Evolutionary conservation across 1,140 invertebrate genomes (phyloP), one percentile per base, ranked within the genome.

Genomic region (Bombus terrestris): DNA sequence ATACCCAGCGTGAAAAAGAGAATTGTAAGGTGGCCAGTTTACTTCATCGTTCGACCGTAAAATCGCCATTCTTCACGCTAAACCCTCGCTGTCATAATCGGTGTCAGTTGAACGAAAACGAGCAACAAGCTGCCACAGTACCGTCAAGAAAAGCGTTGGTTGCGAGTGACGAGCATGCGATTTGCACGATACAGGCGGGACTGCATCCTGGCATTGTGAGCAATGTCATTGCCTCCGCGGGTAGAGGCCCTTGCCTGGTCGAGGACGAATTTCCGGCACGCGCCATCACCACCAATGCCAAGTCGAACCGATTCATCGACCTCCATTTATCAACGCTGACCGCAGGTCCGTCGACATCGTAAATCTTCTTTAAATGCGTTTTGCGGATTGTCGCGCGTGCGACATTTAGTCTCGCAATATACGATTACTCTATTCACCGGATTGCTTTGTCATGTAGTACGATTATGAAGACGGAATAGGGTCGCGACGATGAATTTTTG

Each of bases 141-240:
- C 3, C 12, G 28, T 15, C 22, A 28, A 59, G 39, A 64, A 28
- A 66, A 66, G 25, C 57, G 12, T 12, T 15, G 28, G 28, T 47
- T 25, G 25, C 25, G 43, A 18, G n/a, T 18, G 41, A 53, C 13
- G 71, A 68, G 64, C 39, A 41, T 39, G 53, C 39, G 47, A 77
- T 86, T 89, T 86, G 53, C 83, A 84, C 69, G 86, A 83, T 74
- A 77, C 75, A 89, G 84, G 62, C 83, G 64, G 39, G 79, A 78
- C 71, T 81, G 81, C 89, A 83, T 90, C 83, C 89, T 88, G 89
- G 86, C 89, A 90, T 90, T 88, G 89, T 79, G 81, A 86, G 83
- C 89, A 90, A 90, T 90, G 89, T 90, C 89, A 90, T 90, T 90
- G 89, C 89, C 89, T 90, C 68, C 89, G 81, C 62, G 41, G 77